Percentiles rank a stretch among this genome's conserved stretches.
phyloP scores from a whole-genome alignment of 2,113 vertebrate genomes.

The Syngnathoides biaculeatus region DNA sequence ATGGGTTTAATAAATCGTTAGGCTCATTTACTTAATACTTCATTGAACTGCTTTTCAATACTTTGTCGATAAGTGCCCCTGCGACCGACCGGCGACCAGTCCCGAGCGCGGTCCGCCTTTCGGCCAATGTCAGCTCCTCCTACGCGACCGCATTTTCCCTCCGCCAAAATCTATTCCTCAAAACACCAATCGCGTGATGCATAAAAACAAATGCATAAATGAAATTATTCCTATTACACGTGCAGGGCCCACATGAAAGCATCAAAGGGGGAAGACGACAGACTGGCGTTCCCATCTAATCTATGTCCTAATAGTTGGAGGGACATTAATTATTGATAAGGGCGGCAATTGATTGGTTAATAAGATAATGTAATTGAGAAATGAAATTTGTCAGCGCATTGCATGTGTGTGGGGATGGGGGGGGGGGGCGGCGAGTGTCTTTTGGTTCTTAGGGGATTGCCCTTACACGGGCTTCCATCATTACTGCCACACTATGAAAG shows the following conservation, averaged over 20 bases:
- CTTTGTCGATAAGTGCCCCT: too few species aligned
- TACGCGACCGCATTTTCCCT: neutral
- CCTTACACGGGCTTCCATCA: constrained; percentile 76
- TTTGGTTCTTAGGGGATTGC: constrained; percentile 76
- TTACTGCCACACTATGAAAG: constrained; percentile 79
- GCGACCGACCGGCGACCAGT: too few species aligned
- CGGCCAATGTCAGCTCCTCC: too few species aligned
- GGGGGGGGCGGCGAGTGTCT: constrained; percentile 5
- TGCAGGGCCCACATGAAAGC: constrained; percentile 58
- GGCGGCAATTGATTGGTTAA: constrained; percentile 78
- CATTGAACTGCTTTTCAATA: too few species aligned
- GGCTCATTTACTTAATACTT: too few species aligned
- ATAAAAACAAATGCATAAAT: constrained; percentile 12
- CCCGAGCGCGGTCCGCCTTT: too few species aligned
- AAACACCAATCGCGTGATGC: neutral
- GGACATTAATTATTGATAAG: constrained; percentile 82
- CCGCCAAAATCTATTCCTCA: neutral
- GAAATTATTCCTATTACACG: constrained; percentile 29
- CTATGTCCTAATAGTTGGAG: constrained; percentile 73
- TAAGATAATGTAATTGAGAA: constrained; percentile 82
- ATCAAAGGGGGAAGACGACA: constrained; percentile 64
- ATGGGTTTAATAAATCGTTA: too few species aligned
- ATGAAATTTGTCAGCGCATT: constrained; percentile 76
- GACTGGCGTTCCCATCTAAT: constrained; percentile 74
- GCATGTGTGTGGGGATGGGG: constrained; percentile 29